Evolutionary conservation across 2,888 invertebrate genomes (phyloP).

Genomic region (Lasiommata megera): DNA sequence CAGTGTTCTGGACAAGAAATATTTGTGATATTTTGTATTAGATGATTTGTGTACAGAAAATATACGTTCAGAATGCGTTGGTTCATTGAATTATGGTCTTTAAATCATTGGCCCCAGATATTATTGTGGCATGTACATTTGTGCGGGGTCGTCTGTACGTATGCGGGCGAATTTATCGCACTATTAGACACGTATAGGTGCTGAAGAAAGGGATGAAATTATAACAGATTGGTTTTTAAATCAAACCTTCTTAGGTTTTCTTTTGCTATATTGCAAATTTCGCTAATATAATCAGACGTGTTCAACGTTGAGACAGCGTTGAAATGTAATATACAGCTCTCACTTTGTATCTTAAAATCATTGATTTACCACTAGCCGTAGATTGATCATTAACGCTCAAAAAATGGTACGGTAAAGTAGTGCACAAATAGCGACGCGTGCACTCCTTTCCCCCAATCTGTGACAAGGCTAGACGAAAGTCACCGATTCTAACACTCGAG

Average conservation of each 20-base stretch:
- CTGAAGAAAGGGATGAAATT: constrained; percentile 17
- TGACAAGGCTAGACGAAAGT: too few relatives aligned
- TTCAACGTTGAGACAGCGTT: not conserved
- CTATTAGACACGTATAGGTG: constrained; percentile 37
- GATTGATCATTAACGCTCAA: too few relatives aligned
- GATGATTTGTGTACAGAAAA: constrained; percentile 73
- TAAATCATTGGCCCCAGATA: constrained; percentile 16
- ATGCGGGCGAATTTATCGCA: constrained; percentile 54
- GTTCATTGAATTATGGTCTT: constrained; percentile 26
- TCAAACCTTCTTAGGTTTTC: not conserved
- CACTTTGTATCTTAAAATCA: too few relatives aligned
- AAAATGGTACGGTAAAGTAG: too few relatives aligned
- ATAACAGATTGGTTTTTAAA: constrained; percentile 12
- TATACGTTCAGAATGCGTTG: constrained; percentile 36
- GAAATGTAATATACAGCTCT: not conserved
- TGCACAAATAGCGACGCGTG: too few relatives aligned
- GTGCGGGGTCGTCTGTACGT: constrained; percentile 36
- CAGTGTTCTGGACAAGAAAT: constrained; percentile 74
- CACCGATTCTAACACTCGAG: too few relatives aligned
- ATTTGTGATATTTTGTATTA: constrained; percentile 77
- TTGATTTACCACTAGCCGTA: too few relatives aligned
- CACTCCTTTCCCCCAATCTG: too few relatives aligned
- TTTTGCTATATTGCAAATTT: not conserved
- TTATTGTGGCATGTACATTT: constrained; percentile 17
- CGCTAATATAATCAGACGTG: not conserved